A percentile compares a stretch with the other conserved stretches of the same genome.
Evolutionary conservation across 37 sponge, comb jelly and placozoan species (phyloP).

Genomic region (Halisarca cf. caerulea): DNA sequence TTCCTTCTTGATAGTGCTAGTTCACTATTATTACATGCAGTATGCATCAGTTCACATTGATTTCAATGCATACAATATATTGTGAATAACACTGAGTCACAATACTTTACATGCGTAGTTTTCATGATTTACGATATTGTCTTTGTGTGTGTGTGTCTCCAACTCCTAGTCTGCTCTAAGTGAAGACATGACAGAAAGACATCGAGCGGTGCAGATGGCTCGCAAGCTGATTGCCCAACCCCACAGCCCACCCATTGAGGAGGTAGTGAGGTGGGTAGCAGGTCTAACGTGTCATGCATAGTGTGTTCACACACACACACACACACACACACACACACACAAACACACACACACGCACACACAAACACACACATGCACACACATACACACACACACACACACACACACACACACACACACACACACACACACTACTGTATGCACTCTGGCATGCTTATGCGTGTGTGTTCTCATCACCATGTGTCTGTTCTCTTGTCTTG

Average conservation of each 20-base stretch:
- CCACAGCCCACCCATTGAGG: constrained; percentile 87
- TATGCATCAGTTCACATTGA: too few relatives aligned
- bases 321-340: too few relatives aligned
- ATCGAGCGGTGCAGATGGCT: constrained; percentile 62
- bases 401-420: not conserved
- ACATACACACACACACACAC: not conserved
- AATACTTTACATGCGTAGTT: not conserved
- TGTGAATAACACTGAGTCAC: not conserved
- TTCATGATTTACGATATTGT: too few relatives aligned
- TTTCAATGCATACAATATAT: too few relatives aligned
- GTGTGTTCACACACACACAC: not conserved
- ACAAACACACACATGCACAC: too few relatives aligned
- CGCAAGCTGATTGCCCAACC: constrained; percentile 85
- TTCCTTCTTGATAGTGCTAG: too few relatives aligned
- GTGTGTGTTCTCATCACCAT: not conserved
- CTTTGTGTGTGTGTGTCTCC: too few relatives aligned
- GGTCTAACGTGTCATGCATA: too few relatives aligned
- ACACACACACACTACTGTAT: too few relatives aligned
- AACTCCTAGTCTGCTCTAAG: constrained; percentile 58
- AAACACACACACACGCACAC: too few relatives aligned
- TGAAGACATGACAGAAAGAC: constrained; percentile 45
- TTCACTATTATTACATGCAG: too few relatives aligned
- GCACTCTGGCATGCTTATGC: not conserved
- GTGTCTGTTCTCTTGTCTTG: not conserved
- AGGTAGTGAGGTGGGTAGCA: constrained; percentile 63